Conservation (phyloP, 2,113 vertebrate genomes). For the Perca flavescens region DNA sequence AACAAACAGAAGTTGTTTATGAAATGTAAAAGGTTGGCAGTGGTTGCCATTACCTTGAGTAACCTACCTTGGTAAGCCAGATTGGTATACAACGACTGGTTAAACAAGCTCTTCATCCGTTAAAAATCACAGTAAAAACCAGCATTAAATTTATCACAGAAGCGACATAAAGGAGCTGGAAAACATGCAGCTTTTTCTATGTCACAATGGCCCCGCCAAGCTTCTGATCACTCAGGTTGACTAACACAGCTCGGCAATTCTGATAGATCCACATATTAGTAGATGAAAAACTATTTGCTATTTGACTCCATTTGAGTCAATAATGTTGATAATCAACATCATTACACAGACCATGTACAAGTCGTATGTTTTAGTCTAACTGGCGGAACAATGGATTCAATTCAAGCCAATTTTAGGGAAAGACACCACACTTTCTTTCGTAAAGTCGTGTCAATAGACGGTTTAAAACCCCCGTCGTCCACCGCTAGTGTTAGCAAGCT, state of each 20-base stretch:
- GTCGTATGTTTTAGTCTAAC: neutral
- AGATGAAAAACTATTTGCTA: slow-evolving; percentile 43
- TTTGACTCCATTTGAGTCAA: neutral
- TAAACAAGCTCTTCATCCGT: neutral
- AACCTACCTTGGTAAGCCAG: slow-evolving; percentile 16
- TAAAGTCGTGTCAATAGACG: slow-evolving; percentile 79
- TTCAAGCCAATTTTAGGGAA: neutral
- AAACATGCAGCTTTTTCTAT: neutral
- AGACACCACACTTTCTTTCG: slow-evolving; percentile 51
- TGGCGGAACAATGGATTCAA: fast-evolving
- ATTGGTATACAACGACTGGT: neutral
- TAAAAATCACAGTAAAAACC: neutral
- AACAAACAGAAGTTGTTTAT: slow-evolving; percentile 17
- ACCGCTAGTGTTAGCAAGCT: slow-evolving; percentile 71
- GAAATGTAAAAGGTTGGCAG: neutral
- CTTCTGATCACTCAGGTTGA: slow-evolving; percentile 44
- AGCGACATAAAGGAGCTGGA: neutral
- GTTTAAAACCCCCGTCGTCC: slow-evolving; percentile 80
- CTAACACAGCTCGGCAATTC: slow-evolving; percentile 57
- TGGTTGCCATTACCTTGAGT: slow-evolving; percentile 41
- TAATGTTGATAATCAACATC: neutral
- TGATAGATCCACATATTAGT: slow-evolving; percentile 26
- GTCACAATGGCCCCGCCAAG: slow-evolving; percentile 17
- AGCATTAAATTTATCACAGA: neutral
- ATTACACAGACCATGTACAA: fast-evolving